These are phyloP conservation scores for Rhyacophila evoluta DNA, from an alignment of 2,888 invertebrate species.

Conservation along the genomic window DNA sequence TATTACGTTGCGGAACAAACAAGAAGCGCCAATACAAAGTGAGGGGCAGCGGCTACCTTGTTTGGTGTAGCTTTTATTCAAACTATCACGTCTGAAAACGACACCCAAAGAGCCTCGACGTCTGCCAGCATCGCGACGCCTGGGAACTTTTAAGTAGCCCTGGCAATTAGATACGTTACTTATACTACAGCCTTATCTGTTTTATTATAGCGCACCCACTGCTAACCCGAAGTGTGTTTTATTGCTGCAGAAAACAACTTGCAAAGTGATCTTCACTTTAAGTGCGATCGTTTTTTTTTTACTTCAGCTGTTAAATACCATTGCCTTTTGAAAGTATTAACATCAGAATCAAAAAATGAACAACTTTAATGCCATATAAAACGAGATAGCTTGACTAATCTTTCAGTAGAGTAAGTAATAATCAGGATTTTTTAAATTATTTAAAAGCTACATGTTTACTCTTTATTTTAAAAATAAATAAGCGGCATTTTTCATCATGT, in stretches of 20 bases:
- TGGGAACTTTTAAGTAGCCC: conserved; percentile 8
- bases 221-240: conserved; percentile 27
- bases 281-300: not conserved
- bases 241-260: conserved; percentile 9
- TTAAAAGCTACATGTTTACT: too few species aligned
- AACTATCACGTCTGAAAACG: not conserved
- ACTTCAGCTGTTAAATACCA: not conserved
- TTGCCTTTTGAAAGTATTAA: too few species aligned
- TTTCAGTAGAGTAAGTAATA: too few species aligned
- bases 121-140: not conserved
- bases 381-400: too few species aligned
- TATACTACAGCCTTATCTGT: not conserved
- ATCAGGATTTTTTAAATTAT: too few species aligned
- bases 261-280: conserved; percentile 2
- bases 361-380: too few species aligned
- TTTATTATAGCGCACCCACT: conserved; percentile 16
- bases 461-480: too few species aligned
- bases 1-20: not conserved
- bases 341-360: too few species aligned
- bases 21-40: not conserved
- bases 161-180: conserved; percentile 27
- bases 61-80: not conserved
- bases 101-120: not conserved
- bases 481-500: too few species aligned
- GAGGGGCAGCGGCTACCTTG: not conserved